Conservation (phyloP, 2,888 invertebrate genomes). For the Campoplex capitator region DNA sequence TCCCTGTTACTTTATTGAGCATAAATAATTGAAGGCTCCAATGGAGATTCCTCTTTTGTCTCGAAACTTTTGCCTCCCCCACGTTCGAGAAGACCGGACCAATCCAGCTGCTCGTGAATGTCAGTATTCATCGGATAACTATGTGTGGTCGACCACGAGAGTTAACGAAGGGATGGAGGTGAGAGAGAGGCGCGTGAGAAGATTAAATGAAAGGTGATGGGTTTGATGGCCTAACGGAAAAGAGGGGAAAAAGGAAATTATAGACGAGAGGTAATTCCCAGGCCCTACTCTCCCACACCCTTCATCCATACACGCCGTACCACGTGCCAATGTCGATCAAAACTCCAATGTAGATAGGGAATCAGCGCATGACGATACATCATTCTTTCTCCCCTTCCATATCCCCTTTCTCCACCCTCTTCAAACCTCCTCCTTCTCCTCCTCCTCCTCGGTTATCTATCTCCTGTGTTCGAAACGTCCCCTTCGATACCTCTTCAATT, state of each 20-base stretch:
- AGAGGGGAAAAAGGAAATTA: neutral
- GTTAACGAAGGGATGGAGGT: slow-evolving; percentile 37
- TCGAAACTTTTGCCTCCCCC: slow-evolving; percentile 43
- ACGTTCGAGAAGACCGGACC: neutral
- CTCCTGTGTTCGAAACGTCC: neutral
- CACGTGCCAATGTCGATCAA: slow-evolving; percentile 16
- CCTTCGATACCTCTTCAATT: slow-evolving; percentile 8
- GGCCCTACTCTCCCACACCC: neutral
- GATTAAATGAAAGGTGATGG: slow-evolving; percentile 32
- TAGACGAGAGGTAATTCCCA: slow-evolving; percentile 1
- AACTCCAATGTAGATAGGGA: neutral
- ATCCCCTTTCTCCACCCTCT: neutral
- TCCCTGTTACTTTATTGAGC: slow-evolving; percentile 73
- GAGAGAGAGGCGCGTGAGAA: slow-evolving; percentile 12
- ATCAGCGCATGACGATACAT: slow-evolving; percentile 25
- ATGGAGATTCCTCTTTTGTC: slow-evolving; percentile 68
- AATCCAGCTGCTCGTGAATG: slow-evolving; percentile 40
- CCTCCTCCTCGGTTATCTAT: neutral
- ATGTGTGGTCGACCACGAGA: slow-evolving; percentile 52
- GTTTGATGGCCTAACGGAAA: slow-evolving; percentile 11
- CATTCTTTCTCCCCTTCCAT: slow-evolving; percentile 1
- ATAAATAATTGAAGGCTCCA: slow-evolving; percentile 71
- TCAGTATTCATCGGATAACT: slow-evolving; percentile 61
- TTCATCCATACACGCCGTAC: neutral
- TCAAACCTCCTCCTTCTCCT: neutral